Conservation (phyloP, 1,140 invertebrate species). For the Calephelis nemesis region DNA sequence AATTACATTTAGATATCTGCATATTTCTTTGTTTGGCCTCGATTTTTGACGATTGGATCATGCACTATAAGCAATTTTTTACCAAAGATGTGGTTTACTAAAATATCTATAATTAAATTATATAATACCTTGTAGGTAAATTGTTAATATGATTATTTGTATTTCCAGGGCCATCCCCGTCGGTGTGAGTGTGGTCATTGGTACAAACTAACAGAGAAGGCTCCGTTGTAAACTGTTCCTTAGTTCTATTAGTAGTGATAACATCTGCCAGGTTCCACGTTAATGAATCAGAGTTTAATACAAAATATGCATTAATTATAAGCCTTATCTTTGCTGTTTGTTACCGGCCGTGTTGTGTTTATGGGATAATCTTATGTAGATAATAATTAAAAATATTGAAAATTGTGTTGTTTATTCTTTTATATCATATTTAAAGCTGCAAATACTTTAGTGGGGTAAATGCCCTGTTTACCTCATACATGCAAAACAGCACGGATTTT, state of each 20-base stretch:
- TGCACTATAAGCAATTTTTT: too few relatives aligned
- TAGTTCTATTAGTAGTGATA: conserved; percentile 69
- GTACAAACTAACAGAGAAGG: conserved; percentile 93
- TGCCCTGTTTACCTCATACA: too few relatives aligned
- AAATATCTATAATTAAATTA: too few relatives aligned
- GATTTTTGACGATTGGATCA: too few relatives aligned
- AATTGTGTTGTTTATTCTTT: conserved; percentile 8
- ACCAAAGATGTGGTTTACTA: too few relatives aligned
- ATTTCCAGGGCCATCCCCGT: conserved; percentile 87
- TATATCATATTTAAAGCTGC: too few relatives aligned
- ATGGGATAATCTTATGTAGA: conserved; percentile 46
- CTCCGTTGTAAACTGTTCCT: conserved; percentile 80
- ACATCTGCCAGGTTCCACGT: conserved; percentile 37
- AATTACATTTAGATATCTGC: too few relatives aligned
- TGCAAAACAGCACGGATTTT: too few relatives aligned
- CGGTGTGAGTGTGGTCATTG: conserved; percentile 97
- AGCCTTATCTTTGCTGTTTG: conserved; percentile 67
- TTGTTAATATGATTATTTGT: conserved; percentile 13
- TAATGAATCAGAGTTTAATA: conserved; percentile 1
- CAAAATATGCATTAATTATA: conserved; percentile 54
- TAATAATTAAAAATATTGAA: conserved; percentile 37
- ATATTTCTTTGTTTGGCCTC: too few relatives aligned
- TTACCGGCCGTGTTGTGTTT: conserved; percentile 48
- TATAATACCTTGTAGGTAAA: not conserved
- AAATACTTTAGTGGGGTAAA: too few relatives aligned